phyloP scores from a whole-genome alignment of 2,888 invertebrate species.

The Aphrophora alni region DNA sequence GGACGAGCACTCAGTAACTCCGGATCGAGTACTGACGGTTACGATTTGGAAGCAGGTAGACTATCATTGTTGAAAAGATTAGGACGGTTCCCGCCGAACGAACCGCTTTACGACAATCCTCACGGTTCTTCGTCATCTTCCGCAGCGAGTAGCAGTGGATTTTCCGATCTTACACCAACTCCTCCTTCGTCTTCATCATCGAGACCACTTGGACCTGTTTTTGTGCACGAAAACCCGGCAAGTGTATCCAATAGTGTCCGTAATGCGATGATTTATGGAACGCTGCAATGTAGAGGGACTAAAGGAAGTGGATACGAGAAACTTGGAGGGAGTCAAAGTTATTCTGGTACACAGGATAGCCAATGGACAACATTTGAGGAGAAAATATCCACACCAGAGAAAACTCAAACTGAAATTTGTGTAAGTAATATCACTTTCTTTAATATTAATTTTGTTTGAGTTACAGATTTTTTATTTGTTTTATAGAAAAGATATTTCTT shows the following conservation, averaged over 20 bases:
- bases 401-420: constrained; percentile 21
- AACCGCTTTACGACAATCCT: constrained; percentile 39
- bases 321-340: neutral
- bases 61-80: constrained; percentile 31
- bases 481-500: no score
- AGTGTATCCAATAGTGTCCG: constrained; percentile 57
- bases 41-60: constrained; percentile 47
- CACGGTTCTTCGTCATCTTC: constrained; percentile 42
- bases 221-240: constrained; percentile 56
- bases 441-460: no score
- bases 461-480: no score
- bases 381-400: neutral
- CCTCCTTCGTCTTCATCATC: constrained; percentile 43
- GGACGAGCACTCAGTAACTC: constrained; percentile 57
- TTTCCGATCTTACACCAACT: constrained; percentile 45
- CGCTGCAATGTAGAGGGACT: constrained; percentile 52
- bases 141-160: constrained; percentile 46
- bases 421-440: constrained; percentile 11
- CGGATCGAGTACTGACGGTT: constrained; percentile 54
- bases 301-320: constrained; percentile 48
- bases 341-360: neutral
- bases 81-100: constrained; percentile 31
- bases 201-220: constrained; percentile 50
- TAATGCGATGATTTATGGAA: constrained; percentile 58
- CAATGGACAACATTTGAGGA: constrained; percentile 20